Base-by-base conservation (phyloP, 2,888 invertebrate genomes). In the Geotrupes spiniger region DNA sequence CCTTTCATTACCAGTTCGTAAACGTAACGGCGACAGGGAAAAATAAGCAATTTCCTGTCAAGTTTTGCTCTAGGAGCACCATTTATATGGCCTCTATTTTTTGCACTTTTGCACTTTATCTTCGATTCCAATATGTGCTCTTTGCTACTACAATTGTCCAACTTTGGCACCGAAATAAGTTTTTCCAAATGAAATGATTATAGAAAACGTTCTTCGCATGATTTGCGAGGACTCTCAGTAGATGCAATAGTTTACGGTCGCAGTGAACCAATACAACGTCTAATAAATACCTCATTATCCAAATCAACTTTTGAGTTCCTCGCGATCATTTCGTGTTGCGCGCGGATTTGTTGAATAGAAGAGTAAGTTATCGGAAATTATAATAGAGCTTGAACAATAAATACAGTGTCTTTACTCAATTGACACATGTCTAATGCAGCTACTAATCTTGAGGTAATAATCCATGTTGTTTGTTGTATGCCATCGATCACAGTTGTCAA, bases 221-320 rank as follows among this genome's bases (percentile, higher is more conserved):
- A 51, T 46, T 40, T 60, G 27, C 52, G 41, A 10, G 47, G 49
- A 42, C 55, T 57, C 27, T 63, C 39, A 39, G 39, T 63, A 36
- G 62, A n/a, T n/a, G 63, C 46, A 65, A 65, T 25, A 65, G 42
- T 61, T 67, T 68, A 5, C 65, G 60, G 54, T 65, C 63, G 63
- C 63, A 66, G 41, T 65, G 63, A 47, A 65, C 53, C 16, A 60
- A 63, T 3, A 66, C 62, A 25, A 49, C 36, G 10, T 63, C 63
- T 14, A 63, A 60, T 4, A 21, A 21, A 21, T 42, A 65, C 41
- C 16, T 63, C 48, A 42, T 65, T 64, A 51, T 66, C 58, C 49
- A 66, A 65, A 57, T 64, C 56, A 9, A 37, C 1, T 60, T 66
- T 63, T 58, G 65, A 58, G 31, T 21, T 21, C 21, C 6, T 3